Conservation (phyloP, 2,888 invertebrate species). For the Chalcosyrphus nemorum region DNA sequence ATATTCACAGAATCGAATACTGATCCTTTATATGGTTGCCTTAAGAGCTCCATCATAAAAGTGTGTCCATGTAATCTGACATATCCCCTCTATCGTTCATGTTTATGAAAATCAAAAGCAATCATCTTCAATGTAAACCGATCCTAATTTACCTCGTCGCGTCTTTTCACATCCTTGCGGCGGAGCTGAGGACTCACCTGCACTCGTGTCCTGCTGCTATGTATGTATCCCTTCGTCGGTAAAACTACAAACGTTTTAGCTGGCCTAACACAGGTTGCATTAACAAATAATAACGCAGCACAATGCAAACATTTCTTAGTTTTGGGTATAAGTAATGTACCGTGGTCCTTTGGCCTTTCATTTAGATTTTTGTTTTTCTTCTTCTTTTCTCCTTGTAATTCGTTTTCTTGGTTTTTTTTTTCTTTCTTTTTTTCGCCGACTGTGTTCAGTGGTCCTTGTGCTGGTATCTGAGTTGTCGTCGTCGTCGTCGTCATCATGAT, state of each 20-base stretch:
- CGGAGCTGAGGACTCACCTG: conserved; percentile 6
- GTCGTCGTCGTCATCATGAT: background rate
- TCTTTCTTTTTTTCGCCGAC: conserved; percentile 19
- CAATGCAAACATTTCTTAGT: conserved; percentile 63
- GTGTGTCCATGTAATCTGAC: conserved; percentile 29
- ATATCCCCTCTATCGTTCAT: conserved; percentile 5
- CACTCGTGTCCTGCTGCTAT: conserved; percentile 11
- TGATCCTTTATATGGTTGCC: too few species aligned
- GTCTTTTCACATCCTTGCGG: conserved; percentile 44
- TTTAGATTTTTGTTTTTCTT: conserved; percentile 23
- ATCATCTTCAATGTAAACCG: conserved; percentile 69
- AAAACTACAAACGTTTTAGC: conserved; percentile 71
- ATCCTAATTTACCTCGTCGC: conserved; percentile 67
- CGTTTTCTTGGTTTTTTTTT: conserved; percentile 26
- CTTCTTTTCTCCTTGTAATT: background rate
- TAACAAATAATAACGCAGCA: conserved; percentile 68
- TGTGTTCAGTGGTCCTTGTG: conserved; percentile 19
- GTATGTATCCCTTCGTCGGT: conserved; percentile 35
- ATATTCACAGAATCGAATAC: too few species aligned
- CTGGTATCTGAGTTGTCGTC: conserved; percentile 3
- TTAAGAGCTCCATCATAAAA: conserved; percentile 47
- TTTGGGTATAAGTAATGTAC: conserved; percentile 53
- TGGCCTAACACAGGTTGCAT: conserved; percentile 69
- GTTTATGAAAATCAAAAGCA: conserved; percentile 54
- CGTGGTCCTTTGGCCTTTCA: conserved; percentile 54